phyloP scores from a whole-genome alignment of 2,888 invertebrate species.

The Stegophylla sp. region DNA sequence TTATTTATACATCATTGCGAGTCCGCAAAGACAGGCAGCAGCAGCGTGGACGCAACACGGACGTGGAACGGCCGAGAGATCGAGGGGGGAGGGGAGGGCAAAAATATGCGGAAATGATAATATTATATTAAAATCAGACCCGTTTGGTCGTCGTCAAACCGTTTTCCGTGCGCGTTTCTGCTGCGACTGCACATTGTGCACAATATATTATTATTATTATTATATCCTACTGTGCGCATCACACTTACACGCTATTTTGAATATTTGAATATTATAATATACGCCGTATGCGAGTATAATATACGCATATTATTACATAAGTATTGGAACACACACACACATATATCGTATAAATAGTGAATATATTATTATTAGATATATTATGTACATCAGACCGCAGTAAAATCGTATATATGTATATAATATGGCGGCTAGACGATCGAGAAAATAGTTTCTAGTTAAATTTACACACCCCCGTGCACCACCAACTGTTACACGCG shows the following conservation, averaged over 20 bases:
- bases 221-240: no score
- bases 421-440: not conserved
- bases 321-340: no score
- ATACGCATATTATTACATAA: not conserved
- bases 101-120: not conserved
- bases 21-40: not conserved
- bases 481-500: no score
- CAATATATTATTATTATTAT: not conserved
- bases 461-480: not conserved
- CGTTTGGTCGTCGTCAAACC: not conserved
- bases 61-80: no score
- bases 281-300: not conserved
- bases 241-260: no score
- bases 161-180: not conserved
- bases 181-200: not conserved
- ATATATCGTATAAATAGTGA: no score
- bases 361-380: no score
- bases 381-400: not conserved
- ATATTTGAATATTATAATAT: not conserved
- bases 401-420: no score
- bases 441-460: not conserved
- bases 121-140: not conserved
- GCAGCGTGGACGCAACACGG: not conserved
- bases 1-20: no score
- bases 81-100: no score